A percentile compares a stretch with the other conserved stretches of the same genome.
phyloP scores from a whole-genome alignment of 2,113 vertebrate genomes.

The Xiphophorus hellerii region DNA sequence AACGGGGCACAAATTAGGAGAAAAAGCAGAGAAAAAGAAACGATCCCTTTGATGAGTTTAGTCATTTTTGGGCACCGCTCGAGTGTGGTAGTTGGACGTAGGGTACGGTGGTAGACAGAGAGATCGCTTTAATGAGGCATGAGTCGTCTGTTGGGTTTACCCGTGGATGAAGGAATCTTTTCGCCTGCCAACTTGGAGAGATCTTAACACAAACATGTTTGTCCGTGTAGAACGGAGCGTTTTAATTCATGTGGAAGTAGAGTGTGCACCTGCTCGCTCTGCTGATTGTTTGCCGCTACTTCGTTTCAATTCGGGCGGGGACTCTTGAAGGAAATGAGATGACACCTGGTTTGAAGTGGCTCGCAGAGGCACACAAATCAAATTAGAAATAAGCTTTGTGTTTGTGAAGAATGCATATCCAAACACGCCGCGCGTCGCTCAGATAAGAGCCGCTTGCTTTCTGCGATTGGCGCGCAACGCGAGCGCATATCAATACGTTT shows the following conservation, averaged over 20 bases:
- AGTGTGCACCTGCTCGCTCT: neutral
- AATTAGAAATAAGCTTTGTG: neutral
- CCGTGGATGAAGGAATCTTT: conserved; percentile 16
- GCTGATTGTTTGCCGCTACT: neutral
- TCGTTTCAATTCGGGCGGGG: neutral
- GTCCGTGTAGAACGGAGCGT: neutral
- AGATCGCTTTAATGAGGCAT: neutral
- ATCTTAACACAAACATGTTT: conserved; percentile 25
- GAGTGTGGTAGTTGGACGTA: conserved; percentile 27
- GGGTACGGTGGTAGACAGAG: conserved; percentile 7
- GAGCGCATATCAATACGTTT: neutral
- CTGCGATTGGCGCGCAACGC: too few species aligned
- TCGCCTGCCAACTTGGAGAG: neutral
- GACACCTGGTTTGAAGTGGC: neutral
- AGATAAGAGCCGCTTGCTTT: neutral
- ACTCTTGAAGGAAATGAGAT: neutral
- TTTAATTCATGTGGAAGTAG: neutral
- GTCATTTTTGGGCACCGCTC: conserved; percentile 2
- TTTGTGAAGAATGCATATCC: neutral
- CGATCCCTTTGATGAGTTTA: conserved; percentile 46
- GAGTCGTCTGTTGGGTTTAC: conserved; percentile 21
- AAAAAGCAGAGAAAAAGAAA: conserved; percentile 45
- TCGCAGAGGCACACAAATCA: neutral
- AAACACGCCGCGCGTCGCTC: neutral
- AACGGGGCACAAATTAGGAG: conserved; percentile 53